Base-by-base conservation (phyloP, 2,888 invertebrate genomes). In the Hypomecis atomaria region DNA sequence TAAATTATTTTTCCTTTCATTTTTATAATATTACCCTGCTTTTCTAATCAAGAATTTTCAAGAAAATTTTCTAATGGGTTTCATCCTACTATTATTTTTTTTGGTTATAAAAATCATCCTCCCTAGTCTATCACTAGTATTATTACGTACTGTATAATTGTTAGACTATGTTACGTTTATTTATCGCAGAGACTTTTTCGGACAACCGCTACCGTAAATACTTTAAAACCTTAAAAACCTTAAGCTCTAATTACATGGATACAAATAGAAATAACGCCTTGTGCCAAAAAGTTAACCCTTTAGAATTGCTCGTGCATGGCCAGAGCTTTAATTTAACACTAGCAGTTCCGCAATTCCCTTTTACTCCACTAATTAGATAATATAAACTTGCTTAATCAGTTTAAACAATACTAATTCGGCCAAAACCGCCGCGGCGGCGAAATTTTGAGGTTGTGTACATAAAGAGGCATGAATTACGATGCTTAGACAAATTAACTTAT, bases 401-500 rank as follows among this genome's bases (percentile, higher is more conserved):
- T 77, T 71, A 76, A 84, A 83, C 80, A 82, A 79, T 76, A 76
- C 71, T 78, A 78, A 79, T 80, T 80, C 75, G 62, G 65, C 64
- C 56, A 69, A 66, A 74, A 70, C 69, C 64, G 69, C 49, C 10
- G 42, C 57, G 64, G 65, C 65, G 63, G 73, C 59, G 45, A 60
- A 75, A 77, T 74, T 72, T 73, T 66, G 74, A 73, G 76, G 76
- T 67, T 75, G 65, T 66, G 69, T 61, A 69, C 67, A 71, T 68
- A 70, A 70, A 67, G 62, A 71, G 67, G 48, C 70, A 77, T 78
- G 74, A 81, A 78, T 80, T 69, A 78, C 75, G 76, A 66, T 64
- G 66, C 80, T 78, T 75, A 73, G 65, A 70, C 63, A 78, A 78
- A 83, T 84, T 76, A 80, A 82, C 77, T 79, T 78, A 74, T 81